Conservation (phyloP, 1,140 invertebrate species). For the Drosophila murphyi region DNA sequence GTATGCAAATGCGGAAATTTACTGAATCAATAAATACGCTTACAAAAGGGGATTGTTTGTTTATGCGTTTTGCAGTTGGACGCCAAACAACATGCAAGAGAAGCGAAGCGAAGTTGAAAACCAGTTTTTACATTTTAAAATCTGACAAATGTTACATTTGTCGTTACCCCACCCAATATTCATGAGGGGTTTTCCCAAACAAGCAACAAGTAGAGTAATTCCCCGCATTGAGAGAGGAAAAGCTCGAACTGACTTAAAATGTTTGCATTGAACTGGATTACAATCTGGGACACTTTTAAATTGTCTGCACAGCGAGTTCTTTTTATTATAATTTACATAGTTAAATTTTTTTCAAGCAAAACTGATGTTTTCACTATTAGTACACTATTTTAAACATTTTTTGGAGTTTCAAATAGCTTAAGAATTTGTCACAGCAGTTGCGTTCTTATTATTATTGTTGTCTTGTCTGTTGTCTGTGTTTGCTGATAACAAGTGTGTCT, state of each 20-base stretch:
- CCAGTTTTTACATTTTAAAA: constrained; percentile 31
- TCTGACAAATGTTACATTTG: constrained; percentile 17
- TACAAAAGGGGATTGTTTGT: background rate
- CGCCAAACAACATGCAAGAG: constrained; percentile 21
- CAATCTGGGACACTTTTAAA: too few relatives aligned
- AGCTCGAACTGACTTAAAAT: too few relatives aligned
- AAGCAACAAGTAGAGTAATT: too few relatives aligned
- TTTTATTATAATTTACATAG: too few relatives aligned
- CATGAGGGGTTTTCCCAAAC: background rate
- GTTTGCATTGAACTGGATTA: too few relatives aligned
- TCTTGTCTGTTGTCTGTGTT: background rate
- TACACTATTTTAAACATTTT: background rate
- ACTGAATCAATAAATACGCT: background rate
- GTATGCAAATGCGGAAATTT: background rate
- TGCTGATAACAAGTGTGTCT: constrained; percentile 19
- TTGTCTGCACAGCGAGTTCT: too few relatives aligned
- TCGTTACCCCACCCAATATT: constrained; percentile 14
- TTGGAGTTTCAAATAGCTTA: background rate
- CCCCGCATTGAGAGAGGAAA: too few relatives aligned
- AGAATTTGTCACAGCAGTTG: constrained; percentile 4
- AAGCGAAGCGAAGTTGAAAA: constrained; percentile 12
- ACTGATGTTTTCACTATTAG: background rate
- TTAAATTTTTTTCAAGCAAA: too few relatives aligned
- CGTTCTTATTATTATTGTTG: background rate
- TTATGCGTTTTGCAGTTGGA: background rate